Percentiles rank a stretch among this genome's conserved stretches.
Evolutionary conservation across 1,140 invertebrate species (phyloP).

Genomic region (Oedothorax gibbosus): DNA sequence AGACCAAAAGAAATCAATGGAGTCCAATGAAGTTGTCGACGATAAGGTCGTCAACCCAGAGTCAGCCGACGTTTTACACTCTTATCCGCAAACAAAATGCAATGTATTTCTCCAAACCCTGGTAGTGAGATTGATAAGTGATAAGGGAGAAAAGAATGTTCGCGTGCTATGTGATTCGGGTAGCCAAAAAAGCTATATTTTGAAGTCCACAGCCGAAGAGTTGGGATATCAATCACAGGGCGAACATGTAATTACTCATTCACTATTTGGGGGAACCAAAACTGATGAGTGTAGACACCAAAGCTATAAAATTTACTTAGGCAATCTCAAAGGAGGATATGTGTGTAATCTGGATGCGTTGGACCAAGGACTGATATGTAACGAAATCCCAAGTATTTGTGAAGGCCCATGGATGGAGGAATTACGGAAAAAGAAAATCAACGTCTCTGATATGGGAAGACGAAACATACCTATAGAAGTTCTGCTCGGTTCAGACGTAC

Average conservation of each 20-base stretch:
- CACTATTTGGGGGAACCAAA: neutral
- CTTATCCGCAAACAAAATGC: no score
- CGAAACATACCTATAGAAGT: neutral
- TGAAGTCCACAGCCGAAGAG: neutral
- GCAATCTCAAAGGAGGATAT: neutral
- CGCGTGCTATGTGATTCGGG: neutral
- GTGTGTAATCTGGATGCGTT: neutral
- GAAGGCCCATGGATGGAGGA: neutral
- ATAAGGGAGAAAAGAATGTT: neutral
- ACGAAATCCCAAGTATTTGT: neutral
- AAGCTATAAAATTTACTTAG: neutral
- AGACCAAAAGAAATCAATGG: no score
- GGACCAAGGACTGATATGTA: neutral
- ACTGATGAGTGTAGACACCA: neutral
- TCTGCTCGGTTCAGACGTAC: slow-evolving; percentile 26
- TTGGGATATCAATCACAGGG: neutral
- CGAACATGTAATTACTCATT: neutral
- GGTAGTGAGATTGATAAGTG: no score
- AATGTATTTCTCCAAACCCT: no score
- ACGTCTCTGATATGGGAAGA: neutral
- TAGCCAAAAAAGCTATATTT: neutral
- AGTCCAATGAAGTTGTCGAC: no score
- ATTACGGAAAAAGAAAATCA: neutral
- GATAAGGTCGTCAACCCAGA: no score
- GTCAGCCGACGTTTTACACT: no score